Base-by-base conservation (phyloP, 2,888 invertebrate genomes). In the Plutella xylostella region DNA sequence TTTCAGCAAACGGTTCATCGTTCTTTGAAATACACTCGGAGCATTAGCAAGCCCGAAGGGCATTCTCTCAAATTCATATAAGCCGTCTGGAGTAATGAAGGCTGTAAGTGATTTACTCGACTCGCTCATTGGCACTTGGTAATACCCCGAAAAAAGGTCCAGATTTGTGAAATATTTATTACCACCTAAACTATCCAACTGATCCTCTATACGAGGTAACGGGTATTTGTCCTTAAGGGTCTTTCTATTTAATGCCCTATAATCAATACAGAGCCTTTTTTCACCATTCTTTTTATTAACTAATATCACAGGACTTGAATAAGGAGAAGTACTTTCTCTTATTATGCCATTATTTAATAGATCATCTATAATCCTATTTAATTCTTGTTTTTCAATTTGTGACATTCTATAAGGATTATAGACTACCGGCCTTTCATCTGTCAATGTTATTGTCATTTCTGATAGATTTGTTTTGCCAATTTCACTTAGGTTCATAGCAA, bases 191-290 rank as follows among this genome's bases (percentile, higher is more conserved):
- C 33, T 42, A 18, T 22, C 11, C 12, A 42, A 20, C 33, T 42
- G 42, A 11, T 42, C 34, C 17, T 42, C 42, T 18, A 42, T 42
- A 4, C 33, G 14, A 3, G 43, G 35, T 18, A 43, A 15, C 9
- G 43, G 35, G 18, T 17, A 43, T 25, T 25, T 34, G n/a, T 43
- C 43, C 19, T 42, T 42, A 9, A 41, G 18, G 5, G 41, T 41
- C 15, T 28, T 41, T 15, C 17, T 46, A 48, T 51, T 51, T 40
- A 42, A 44, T 45, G 43, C 47, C 41, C 47, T 43, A 14, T 15
- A 41, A 18, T 41, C 41, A 4, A 41, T 19, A 28, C 41, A 41
- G 17, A 33, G 42, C 15, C 33, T 31, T 7, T 14, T 4, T 2
- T 42, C 33, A 17, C 35, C 35, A 12, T 14, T 35, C 4, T 43